Evolutionary conservation across 2,797 vertebrate genomes (phyloP).

Genomic region (Philypnodon macrostomus): DNA sequence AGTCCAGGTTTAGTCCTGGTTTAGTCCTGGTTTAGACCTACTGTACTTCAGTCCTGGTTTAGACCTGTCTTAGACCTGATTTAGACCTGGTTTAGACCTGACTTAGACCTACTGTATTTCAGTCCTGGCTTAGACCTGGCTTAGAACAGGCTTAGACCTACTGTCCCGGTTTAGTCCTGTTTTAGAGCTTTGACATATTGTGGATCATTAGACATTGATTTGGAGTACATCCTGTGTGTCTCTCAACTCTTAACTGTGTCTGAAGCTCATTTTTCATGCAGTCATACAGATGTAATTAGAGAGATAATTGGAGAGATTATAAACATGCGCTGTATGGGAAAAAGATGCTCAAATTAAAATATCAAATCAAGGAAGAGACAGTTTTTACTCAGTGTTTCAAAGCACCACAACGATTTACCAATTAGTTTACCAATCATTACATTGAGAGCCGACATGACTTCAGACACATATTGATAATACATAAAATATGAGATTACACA

Average conservation of each 20-base stretch:
- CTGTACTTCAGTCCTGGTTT: too few species aligned
- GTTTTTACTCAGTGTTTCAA: not conserved
- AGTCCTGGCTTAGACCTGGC: too few species aligned
- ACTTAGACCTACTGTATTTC: too few species aligned
- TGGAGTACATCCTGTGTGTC: too few species aligned
- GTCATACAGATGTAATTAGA: constrained; percentile 66
- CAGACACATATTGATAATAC: constrained; percentile 7
- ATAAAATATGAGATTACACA: constrained; percentile 5
- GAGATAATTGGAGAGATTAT: constrained; percentile 66
- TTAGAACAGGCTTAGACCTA: too few species aligned
- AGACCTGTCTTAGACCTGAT: too few species aligned
- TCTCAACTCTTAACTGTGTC: constrained; percentile 42
- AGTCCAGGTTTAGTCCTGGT: too few species aligned
- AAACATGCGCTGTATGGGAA: constrained; percentile 38
- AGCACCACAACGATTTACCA: constrained; percentile 1
- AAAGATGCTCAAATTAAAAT: constrained; percentile 32
- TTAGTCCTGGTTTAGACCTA: too few species aligned
- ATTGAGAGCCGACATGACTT: not conserved
- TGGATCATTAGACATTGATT: constrained; percentile 54
- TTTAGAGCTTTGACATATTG: too few species aligned
- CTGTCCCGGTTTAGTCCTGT: too few species aligned
- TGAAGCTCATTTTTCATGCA: constrained; percentile 67
- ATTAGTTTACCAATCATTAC: constrained; percentile 2
- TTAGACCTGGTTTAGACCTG: too few species aligned
- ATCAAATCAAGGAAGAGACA: constrained; percentile 17